Evolutionary conservation across 2,797 vertebrate species (phyloP).

Genomic region (Rachycentron canadum): DNA sequence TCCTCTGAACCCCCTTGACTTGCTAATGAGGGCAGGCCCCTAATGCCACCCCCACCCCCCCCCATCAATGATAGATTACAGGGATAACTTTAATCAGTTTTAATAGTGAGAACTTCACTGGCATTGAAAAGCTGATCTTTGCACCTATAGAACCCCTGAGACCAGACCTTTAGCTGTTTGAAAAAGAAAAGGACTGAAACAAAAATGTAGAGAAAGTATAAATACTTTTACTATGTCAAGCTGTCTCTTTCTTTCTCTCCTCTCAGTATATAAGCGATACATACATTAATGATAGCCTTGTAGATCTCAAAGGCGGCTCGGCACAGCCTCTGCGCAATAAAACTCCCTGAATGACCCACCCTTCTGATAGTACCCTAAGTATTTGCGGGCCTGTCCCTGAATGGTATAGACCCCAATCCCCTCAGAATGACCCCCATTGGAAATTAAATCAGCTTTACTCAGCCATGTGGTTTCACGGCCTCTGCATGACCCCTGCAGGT

Average conservation of each 20-base stretch:
- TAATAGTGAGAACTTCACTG: slow-evolving; percentile 45
- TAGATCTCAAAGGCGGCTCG: slow-evolving; percentile 17
- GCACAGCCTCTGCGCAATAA: slow-evolving; percentile 7
- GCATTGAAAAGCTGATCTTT: slow-evolving; percentile 59
- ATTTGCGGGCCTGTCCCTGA: slow-evolving; percentile 27
- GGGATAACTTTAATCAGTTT: slow-evolving; percentile 60
- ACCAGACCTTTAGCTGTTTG: slow-evolving; percentile 24
- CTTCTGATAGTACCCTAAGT: slow-evolving; percentile 1
- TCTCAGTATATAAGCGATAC: too few relatives aligned
- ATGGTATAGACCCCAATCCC: slow-evolving; percentile 4
- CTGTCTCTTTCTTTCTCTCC: neutral
- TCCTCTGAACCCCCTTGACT: slow-evolving; percentile 33
- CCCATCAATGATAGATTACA: slow-evolving; percentile 66
- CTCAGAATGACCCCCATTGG: slow-evolving; percentile 38
- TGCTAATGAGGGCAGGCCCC: slow-evolving; percentile 48
- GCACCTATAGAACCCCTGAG: slow-evolving; percentile 35
- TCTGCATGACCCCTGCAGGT: slow-evolving; percentile 13
- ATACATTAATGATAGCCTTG: slow-evolving; percentile 47
- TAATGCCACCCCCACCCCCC: neutral
- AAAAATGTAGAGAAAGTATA: slow-evolving; percentile 2
- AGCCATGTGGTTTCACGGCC: slow-evolving; percentile 16
- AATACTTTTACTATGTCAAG: slow-evolving; percentile 15
- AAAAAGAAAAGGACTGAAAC: slow-evolving; percentile 19
- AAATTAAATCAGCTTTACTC: slow-evolving; percentile 27
- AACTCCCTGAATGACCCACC: slow-evolving; percentile 16